phyloP scores from a whole-genome alignment of 2,888 invertebrate species.

The Asteroscopus sphinx region DNA sequence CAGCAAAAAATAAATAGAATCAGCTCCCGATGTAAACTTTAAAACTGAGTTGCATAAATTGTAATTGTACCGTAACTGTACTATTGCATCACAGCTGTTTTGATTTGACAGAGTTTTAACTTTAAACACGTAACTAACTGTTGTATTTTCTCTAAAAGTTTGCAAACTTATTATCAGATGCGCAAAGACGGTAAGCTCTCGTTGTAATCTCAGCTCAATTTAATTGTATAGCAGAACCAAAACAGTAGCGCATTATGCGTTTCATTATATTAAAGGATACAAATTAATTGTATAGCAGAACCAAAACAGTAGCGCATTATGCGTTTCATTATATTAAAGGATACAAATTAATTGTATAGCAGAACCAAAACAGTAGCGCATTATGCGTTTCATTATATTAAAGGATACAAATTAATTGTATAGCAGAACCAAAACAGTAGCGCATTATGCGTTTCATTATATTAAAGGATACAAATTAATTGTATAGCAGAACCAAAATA shows the following conservation, averaged over 20 bases:
- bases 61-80: too few species aligned
- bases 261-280: conserved; percentile 36
- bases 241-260: conserved; percentile 11
- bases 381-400: conserved; percentile 24
- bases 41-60: too few species aligned
- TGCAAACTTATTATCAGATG: too few species aligned
- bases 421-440: conserved; percentile 3
- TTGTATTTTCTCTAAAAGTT: too few species aligned
- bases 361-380: conserved; percentile 3
- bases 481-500: background rate
- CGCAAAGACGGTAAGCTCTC: too few species aligned
- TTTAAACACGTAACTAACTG: too few species aligned
- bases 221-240: background rate
- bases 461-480: too few species aligned
- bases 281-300: conserved; percentile 40
- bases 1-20: too few species aligned
- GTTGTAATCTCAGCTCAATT: background rate
- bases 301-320: conserved; percentile 4
- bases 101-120: too few species aligned
- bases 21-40: too few species aligned
- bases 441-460: conserved; percentile 18
- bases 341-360: background rate
- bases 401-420: background rate
- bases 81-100: too few species aligned
- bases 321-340: too few species aligned